These are phyloP conservation scores for Rugalucina vietnamica DNA, from an alignment of 2,888 invertebrate genomes.

Conservation along the genomic window DNA sequence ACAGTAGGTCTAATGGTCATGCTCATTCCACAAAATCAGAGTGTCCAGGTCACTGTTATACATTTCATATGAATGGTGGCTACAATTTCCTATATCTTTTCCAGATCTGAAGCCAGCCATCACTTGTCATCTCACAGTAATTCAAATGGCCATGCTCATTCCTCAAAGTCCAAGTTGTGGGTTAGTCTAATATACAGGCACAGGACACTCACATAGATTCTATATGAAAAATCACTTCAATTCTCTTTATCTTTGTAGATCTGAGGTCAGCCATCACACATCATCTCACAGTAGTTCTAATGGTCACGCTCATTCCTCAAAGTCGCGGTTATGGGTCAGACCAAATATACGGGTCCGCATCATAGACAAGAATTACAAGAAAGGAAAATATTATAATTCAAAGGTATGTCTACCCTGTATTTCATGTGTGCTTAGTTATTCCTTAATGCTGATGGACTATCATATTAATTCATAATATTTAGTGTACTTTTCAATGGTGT, in stretches of 20 bases:
- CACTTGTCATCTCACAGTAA: background rate
- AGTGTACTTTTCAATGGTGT: no score
- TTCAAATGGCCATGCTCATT: background rate
- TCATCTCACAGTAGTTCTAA: background rate
- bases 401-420: constrained; percentile 74
- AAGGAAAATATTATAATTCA: constrained; percentile 79
- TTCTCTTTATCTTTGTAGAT: no score
- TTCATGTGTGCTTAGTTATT: no score
- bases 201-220: no score
- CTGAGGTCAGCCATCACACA: background rate
- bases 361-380: constrained; percentile 81
- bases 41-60: no score
- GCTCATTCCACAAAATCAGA: no score
- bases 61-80: no score
- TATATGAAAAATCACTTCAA: no score
- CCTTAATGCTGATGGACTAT: no score
- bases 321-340: constrained; percentile 78
- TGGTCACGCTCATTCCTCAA: background rate
- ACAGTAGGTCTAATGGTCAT: no score
- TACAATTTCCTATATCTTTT: no score
- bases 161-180: constrained; percentile 73
- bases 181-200: constrained; percentile 79
- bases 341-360: constrained; percentile 83
- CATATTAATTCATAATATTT: no score
- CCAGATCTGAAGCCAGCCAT: background rate